Percentiles rank a stretch among this genome's conserved stretches.
phyloP scores from a whole-genome alignment of 2,888 invertebrate genomes.

The Allacma fusca region DNA sequence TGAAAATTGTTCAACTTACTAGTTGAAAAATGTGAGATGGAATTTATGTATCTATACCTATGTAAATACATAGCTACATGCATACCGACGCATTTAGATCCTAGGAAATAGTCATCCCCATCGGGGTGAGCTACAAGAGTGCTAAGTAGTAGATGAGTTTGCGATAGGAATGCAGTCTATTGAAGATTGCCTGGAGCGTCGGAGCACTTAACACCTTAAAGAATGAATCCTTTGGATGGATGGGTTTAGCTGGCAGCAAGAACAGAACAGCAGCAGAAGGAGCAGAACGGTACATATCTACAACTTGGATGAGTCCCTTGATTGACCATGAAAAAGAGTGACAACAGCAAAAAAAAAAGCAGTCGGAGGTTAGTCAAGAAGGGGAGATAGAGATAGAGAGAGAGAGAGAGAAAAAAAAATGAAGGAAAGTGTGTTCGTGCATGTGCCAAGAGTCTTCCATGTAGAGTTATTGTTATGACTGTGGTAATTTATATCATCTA shows the following conservation, averaged over 20 bases:
- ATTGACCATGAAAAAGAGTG: constrained; percentile 41
- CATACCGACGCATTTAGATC: background rate
- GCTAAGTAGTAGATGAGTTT: constrained; percentile 16
- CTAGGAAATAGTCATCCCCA: background rate
- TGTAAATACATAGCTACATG: background rate
- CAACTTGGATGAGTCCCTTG: constrained; percentile 29
- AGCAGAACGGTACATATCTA: background rate
- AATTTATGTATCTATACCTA: background rate
- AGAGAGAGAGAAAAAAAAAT: background rate
- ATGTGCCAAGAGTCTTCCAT: constrained; percentile 30
- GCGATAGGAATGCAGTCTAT: constrained; percentile 12
- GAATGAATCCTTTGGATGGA: constrained; percentile 21
- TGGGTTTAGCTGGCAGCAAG: background rate
- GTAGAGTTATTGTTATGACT: constrained; percentile 28
- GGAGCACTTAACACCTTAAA: constrained; percentile 38
- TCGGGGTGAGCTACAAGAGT: background rate
- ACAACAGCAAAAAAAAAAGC: constrained; percentile 35
- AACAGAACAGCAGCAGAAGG: background rate
- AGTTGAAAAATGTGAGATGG: background rate
- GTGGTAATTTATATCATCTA: constrained; percentile 24
- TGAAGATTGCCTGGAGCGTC: constrained; percentile 19
- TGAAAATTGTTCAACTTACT: background rate
- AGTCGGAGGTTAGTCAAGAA: constrained; percentile 30
- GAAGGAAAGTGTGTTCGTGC: constrained; percentile 35
- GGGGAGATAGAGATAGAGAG: background rate